phyloP scores from a whole-genome alignment of 2,888 invertebrate species.

The Cosmopolites sordidus region DNA sequence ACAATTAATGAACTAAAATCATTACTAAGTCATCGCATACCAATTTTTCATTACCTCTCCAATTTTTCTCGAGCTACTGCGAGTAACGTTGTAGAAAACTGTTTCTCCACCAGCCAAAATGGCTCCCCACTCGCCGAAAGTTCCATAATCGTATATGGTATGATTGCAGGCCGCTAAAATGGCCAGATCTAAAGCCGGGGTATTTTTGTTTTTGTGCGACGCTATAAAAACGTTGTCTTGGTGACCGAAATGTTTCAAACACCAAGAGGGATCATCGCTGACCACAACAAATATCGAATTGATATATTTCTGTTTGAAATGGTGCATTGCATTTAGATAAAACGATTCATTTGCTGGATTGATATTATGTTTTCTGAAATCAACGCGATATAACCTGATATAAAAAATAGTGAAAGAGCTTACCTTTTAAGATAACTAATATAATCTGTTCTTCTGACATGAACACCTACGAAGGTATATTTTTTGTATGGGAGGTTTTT shows the following conservation, averaged over 20 bases:
- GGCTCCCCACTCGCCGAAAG: conserved; percentile 53
- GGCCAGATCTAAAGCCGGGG: conserved; percentile 50
- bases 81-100: conserved; percentile 47
- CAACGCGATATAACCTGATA: background rate
- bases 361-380: conserved; percentile 45
- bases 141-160: conserved; percentile 53
- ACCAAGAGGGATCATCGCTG: conserved; percentile 52
- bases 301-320: conserved; percentile 47
- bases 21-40: conserved; percentile 38
- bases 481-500: conserved; percentile 21
- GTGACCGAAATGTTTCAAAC: conserved; percentile 42
- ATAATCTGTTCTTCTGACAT: conserved; percentile 57
- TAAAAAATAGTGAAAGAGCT: background rate
- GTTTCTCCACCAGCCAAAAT: conserved; percentile 52
- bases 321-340: conserved; percentile 48
- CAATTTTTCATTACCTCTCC: conserved; percentile 49
- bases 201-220: conserved; percentile 41
- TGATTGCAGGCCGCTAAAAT: conserved; percentile 53
- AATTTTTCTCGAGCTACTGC: conserved; percentile 45
- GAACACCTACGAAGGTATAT: conserved; percentile 46
- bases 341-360: conserved; percentile 46
- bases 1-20: no score
- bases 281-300: conserved; percentile 48
- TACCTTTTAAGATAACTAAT: conserved; percentile 51
- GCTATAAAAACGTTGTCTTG: conserved; percentile 46